Base-by-base conservation (phyloP, 2,797 vertebrate species). In the Fistularia tabacaria region DNA sequence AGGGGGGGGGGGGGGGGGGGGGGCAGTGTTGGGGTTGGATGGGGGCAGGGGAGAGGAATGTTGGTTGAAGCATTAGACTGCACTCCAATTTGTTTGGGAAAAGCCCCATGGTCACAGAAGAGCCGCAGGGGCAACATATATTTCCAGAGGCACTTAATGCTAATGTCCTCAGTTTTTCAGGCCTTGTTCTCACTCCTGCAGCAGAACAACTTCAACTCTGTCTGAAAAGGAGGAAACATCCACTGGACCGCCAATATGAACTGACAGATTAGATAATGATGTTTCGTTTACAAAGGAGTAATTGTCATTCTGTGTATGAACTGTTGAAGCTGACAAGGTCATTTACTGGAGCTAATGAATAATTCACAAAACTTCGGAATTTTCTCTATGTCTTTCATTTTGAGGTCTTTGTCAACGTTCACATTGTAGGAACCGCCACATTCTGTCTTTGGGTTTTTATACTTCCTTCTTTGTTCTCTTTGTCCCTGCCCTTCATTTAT, bases 71-170 rank as follows among this genome's bases (percentile, higher is more conserved):
- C 84, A 80, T 84, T 82, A 77, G 76, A 63, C 67, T 69, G 0
- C 47, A 62, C 76, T 82, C 41, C 64, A 13, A 74, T 75, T 54
- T 72, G 69, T 80, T 80, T 69, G 66, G 69, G 51, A 73, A 47
- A 51, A 40, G 59, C 51, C 64, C 61, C 69, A 69, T 74, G 67
- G 78, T 69, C 54, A 39, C 60, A 69, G 67, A 39, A 41, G 54
- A 73, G 64, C 70, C 66, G 65, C 69, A 62, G 63, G 70, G 48
- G 58, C 67, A 53, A 43, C 62, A 45, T 45, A 59, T 49, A 73
- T 72, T 78, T 74, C 74, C 62, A 73, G 64, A 77, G 67, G 77
- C 79, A 81, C 80, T 83, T 75, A 73, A 65, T 71, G 70, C 71
- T 75, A 73, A 79, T 76, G 38, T 76, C 62, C 71, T 84, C 79